Base-by-base conservation (phyloP, 2,797 vertebrate genomes). In the Linurgus olivaceus region DNA sequence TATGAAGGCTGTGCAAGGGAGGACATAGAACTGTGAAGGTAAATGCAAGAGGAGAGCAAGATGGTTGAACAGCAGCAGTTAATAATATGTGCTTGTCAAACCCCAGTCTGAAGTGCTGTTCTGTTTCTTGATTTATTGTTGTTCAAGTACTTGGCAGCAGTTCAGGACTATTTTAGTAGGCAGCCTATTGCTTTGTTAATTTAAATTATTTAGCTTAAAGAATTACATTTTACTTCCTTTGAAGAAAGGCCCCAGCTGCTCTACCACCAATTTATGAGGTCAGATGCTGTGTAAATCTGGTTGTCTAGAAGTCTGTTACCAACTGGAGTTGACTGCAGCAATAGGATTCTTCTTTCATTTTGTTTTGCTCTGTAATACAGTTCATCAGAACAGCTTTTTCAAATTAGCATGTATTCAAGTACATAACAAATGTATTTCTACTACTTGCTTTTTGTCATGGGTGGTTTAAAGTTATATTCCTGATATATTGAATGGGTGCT, bases 61-160 rank as follows among this genome's bases (percentile, higher is more conserved):
- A 33, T 38, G n/a, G 40, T 79, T 89, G 93, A 85, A 51, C 63
- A 61, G 66, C 63, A 82, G 63, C 63, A 66, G 74, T 93, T 88
- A 81, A 59, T 81, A 86, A 76, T 70, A 79, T 33, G 28, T 42
- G 55, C 44, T 79, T 88, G 90, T 94, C 75, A 77, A 45, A 61
- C 16, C 11, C 13, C 55, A 91, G 26, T 44, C 71, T 83, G 78
- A 93, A 83, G 48, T 21, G 4, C 72, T 88, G 28, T 82, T 80
- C 72, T 82, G 16, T 85, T 87, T 65, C 65, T 74, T 80, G 72
- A 85, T 95, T 89, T 91, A 93, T 42, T 77, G 70, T 86, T 91
- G 35, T 79, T 91, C 25, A 11, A 65, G 50, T 87, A 87, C 47
- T 92, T 92, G 74, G 83, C 77, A 88, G 77, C 91, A 83, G 33